Evolutionary conservation across 2,888 invertebrate genomes (phyloP), one percentile per base, ranked within the genome.

Genomic region (Phymatocera aterrima): DNA sequence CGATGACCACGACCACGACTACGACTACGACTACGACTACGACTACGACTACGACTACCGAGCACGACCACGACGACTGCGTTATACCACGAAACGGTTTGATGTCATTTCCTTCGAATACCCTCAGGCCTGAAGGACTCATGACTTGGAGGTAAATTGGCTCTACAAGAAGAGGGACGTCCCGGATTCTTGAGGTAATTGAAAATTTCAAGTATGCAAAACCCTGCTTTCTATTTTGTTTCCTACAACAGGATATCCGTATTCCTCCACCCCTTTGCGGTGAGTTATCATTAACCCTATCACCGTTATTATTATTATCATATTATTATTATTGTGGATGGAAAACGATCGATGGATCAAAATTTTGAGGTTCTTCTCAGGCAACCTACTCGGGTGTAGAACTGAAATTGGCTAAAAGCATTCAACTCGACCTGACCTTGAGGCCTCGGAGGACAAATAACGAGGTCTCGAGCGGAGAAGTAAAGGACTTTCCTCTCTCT

Each of bases 331-430:
- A n/a, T n/a, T n/a, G n/a, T n/a, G n/a, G 12, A 5, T 37, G 21
- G 18, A 12, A 64, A n/a, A 64, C 37, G 18, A 64, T 64, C 64
- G 37, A 64, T 64, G 4, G 15, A 28, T 15, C 21, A 28, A 57
- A 28, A 57, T 28, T 15, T 57, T 24, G 28, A 28, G 57, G 12
- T 15, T 24, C 64, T 21, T 18, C 21, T n/a, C n/a, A n/a, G 57
- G 57, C 10, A 57, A 57, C 57, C 57, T 24, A n/a, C n/a, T 15
- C 24, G 28, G 28, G 10, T n/a, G 15, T 57, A 57, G 51, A 10
- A 31, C n/a, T 75, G 75, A 75, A 75, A 75, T 75, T 75, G 57
- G 57, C 37, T 57, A 34, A 60, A 75, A 57, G 28, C 75, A 75
- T 40, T 60, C 57, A 18, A 68, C n/a, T n/a, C 40, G 40, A 57